These are phyloP conservation scores for Celastrina argiolus DNA, from an alignment of 2,888 invertebrate genomes.

Conservation along the genomic window DNA sequence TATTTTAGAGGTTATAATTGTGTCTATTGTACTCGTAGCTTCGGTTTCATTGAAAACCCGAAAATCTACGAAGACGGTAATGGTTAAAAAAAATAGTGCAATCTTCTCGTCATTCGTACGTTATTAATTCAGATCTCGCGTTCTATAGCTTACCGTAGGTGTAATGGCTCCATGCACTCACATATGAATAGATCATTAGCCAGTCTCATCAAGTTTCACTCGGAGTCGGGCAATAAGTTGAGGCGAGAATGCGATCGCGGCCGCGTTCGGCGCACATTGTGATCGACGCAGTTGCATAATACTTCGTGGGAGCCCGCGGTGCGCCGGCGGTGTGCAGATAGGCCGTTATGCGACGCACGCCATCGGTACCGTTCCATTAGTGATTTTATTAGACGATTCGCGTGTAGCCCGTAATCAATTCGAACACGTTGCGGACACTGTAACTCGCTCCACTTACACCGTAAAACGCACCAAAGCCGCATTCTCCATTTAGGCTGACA, in stretches of 20 bases:
- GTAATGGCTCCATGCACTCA: constrained; percentile 29
- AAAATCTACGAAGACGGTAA: background rate
- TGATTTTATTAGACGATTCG: constrained; percentile 75
- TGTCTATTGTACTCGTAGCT: background rate
- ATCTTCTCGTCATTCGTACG: background rate
- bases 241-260: constrained; percentile 47
- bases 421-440: constrained; percentile 53
- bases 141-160: constrained; percentile 29
- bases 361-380: constrained; percentile 73
- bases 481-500: constrained; percentile 52
- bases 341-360: constrained; percentile 74
- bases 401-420: constrained; percentile 73
- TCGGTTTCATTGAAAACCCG: background rate
- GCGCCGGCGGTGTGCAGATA: constrained; percentile 44
- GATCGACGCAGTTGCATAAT: constrained; percentile 67
- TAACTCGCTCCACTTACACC: constrained; percentile 60
- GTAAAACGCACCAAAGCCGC: constrained; percentile 51
- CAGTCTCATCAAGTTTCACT: constrained; percentile 48
- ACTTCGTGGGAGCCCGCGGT: constrained; percentile 66
- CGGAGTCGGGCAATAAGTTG: constrained; percentile 52
- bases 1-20: background rate
- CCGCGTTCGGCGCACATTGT: constrained; percentile 60
- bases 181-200: constrained; percentile 37
- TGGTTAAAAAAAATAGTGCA: constrained; percentile 1
- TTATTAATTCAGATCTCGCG: constrained; percentile 23